Evolutionary conservation across 2,797 vertebrate species (phyloP).

Genomic region (Trachops cirrhosus): DNA sequence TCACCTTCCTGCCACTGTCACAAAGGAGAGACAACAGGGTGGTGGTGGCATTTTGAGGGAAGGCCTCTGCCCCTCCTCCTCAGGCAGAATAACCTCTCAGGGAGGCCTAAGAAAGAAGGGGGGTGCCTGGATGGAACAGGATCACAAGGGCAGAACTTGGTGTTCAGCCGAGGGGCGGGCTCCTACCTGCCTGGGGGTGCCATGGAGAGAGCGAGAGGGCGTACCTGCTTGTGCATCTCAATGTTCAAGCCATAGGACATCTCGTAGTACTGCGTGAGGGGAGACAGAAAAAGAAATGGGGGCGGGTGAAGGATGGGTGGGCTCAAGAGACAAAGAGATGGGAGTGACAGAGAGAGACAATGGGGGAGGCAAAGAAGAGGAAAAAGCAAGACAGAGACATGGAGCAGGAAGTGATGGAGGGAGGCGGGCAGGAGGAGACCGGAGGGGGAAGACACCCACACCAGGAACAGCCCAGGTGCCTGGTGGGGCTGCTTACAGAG

Average conservation of each 20-base stretch:
- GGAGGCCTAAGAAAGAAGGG: not conserved
- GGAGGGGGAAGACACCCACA: not conserved
- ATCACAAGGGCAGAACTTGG: not conserved
- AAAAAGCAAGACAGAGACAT: not conserved
- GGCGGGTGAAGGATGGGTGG: not conserved
- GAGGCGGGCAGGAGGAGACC: not conserved
- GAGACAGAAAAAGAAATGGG: not conserved
- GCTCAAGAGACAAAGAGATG: not conserved
- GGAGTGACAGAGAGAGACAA: not conserved
- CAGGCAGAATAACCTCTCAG: not conserved
- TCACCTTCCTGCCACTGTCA: not conserved
- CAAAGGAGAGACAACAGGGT: not conserved
- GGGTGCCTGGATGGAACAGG: not conserved
- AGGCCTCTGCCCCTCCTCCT: not conserved
- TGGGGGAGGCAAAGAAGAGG: not conserved
- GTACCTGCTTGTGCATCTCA: conserved; percentile 98
- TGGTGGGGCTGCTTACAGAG: not conserved
- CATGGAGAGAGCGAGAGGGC: accelerated
- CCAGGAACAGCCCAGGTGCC: not conserved
- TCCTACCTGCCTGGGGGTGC: not conserved
- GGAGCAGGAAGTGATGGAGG: not conserved
- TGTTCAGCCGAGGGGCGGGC: not conserved
- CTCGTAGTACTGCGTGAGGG: conserved; percentile 91
- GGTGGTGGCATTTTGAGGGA: not conserved
- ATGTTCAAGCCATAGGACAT: conserved; percentile 99